phyloP scores from a whole-genome alignment of 2,113 vertebrate species.

The Campylomormyrus tamandua region DNA sequence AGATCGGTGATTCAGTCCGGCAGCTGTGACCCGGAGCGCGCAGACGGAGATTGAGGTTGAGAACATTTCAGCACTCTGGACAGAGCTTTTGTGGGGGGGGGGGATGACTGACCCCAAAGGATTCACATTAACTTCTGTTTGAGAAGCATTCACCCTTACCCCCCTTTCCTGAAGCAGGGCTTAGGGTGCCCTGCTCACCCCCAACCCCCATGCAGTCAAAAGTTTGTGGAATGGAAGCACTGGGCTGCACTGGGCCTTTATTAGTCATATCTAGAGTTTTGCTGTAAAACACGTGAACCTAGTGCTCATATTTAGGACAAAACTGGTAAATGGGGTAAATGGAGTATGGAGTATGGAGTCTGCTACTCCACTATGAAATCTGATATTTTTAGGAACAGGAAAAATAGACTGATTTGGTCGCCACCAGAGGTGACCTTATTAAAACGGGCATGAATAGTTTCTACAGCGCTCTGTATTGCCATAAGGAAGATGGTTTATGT shows the following conservation, averaged over 20 bases:
- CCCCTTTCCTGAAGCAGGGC: not conserved
- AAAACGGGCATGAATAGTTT: not conserved
- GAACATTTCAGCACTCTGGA: constrained; percentile 45
- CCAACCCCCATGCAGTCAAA: not conserved
- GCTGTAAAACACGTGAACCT: not conserved
- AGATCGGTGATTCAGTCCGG: not conserved
- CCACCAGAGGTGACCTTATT: not conserved
- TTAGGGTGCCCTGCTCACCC: not conserved
- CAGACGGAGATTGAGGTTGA: not conserved
- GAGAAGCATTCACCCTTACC: not conserved
- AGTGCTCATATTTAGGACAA: not conserved
- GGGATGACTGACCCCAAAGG: constrained; percentile 2
- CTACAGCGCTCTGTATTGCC: not conserved
- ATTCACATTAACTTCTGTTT: not conserved
- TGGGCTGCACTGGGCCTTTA: not conserved
- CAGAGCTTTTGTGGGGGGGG: constrained; percentile 26
- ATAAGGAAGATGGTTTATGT: not conserved
- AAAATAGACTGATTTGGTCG: not conserved
- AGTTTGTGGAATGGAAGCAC: not conserved
- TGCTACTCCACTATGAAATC: not conserved
- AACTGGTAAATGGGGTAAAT: not conserved
- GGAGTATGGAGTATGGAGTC: too few species aligned
- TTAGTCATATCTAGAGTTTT: not conserved
- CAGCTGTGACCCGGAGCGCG: not conserved
- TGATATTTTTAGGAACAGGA: not conserved